Evolutionary conservation across 2,113 vertebrate genomes (phyloP).

Genomic region (Tupaia tana): DNA sequence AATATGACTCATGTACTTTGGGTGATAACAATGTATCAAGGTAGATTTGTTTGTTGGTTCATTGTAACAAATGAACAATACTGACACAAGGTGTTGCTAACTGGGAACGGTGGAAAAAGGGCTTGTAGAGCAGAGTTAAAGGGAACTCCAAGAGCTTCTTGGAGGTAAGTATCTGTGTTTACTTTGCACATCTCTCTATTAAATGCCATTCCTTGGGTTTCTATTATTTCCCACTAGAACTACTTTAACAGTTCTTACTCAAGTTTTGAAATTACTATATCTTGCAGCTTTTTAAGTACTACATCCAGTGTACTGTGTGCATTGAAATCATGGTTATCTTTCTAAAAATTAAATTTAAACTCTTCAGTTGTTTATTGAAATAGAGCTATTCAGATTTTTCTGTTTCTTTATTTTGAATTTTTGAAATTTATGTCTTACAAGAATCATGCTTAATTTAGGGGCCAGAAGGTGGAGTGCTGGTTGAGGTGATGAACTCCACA

Average conservation of each 20-base stretch:
- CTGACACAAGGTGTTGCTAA: too few species aligned
- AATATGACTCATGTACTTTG: too few species aligned
- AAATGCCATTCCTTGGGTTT: background rate
- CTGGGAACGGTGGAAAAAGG: too few species aligned
- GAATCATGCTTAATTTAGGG: background rate
- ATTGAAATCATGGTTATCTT: background rate
- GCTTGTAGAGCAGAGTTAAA: too few species aligned
- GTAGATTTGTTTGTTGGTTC: too few species aligned
- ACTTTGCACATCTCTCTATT: background rate
- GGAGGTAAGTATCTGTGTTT: background rate
- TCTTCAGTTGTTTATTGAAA: background rate
- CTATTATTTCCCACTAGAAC: background rate
- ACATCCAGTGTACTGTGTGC: background rate
- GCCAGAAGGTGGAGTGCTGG: too few species aligned
- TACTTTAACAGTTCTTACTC: background rate
- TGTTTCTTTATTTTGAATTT: background rate
- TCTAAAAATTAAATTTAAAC: background rate
- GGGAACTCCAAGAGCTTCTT: background rate
- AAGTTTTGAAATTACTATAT: background rate
- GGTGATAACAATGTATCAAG: too few species aligned
- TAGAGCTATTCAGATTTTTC: background rate
- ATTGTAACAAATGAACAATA: too few species aligned
- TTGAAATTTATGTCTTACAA: background rate
- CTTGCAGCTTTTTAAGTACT: background rate
- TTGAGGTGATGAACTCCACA: too few species aligned